Conservation (phyloP, 2,888 invertebrate genomes). For the Cheilosia soror region DNA sequence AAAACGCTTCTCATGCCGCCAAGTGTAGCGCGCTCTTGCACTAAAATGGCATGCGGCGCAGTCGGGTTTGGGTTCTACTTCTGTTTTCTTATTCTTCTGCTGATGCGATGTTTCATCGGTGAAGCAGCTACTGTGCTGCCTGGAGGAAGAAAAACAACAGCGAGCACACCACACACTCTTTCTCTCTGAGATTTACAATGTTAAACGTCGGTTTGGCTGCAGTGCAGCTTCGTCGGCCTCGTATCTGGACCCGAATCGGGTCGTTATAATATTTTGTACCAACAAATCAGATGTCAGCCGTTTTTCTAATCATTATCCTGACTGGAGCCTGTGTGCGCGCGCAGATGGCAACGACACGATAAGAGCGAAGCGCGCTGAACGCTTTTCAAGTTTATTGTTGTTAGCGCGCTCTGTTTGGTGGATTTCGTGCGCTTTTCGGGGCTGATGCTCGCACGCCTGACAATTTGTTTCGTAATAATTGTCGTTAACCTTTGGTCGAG, state of each 20-base stretch:
- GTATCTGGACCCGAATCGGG: conserved; percentile 79
- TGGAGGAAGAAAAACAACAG: conserved; percentile 3
- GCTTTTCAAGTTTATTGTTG: conserved; percentile 71
- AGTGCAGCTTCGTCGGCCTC: conserved; percentile 58
- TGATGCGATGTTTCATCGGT: conserved; percentile 33
- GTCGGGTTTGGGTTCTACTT: conserved; percentile 28
- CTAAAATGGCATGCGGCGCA: conserved; percentile 61
- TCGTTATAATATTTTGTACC: conserved; percentile 83
- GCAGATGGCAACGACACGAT: conserved; percentile 66
- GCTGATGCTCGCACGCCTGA: conserved; percentile 78
- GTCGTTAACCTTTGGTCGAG: conserved; percentile 81
- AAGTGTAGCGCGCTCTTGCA: conserved; percentile 67
- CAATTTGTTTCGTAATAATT: conserved; percentile 84
- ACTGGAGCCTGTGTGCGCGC: conserved; percentile 64
- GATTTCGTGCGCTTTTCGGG: conserved; percentile 39
- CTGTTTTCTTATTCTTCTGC: conserved; percentile 11
- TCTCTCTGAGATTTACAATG: conserved; percentile 72
- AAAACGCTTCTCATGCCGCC: conserved; percentile 74
- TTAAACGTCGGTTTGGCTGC: conserved; percentile 40
- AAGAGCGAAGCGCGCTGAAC: conserved; percentile 45
- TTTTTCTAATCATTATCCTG: conserved; percentile 81
- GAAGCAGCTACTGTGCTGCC: conserved; percentile 37
- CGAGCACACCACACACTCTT: conserved; percentile 7
- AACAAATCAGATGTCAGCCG: conserved; percentile 83
- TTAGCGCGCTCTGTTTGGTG: conserved; percentile 30